Base-by-base conservation (phyloP, 2,888 invertebrate genomes). In the Emmelina monodactyla region DNA sequence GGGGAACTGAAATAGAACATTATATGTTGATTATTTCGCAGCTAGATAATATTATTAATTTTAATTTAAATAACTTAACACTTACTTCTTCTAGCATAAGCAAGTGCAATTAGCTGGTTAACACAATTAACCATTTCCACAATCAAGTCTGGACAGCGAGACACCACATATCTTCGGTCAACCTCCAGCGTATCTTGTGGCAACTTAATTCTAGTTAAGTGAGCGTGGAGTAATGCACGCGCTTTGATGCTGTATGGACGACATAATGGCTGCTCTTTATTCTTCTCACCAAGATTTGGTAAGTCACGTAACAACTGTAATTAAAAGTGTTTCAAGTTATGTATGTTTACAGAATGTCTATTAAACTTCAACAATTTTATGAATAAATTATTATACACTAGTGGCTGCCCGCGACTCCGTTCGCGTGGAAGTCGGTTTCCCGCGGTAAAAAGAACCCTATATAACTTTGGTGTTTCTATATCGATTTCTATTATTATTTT, bases 41-140 rank as follows among this genome's bases (percentile, higher is more conserved):
- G 5, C 19, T 9, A 19, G 5, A 6, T 19, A 15, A 22, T 19
- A 7, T 30, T 33, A 10, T 9, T 12, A 19, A 10, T 30, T 19
- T 19, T 32, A 32, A 28, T 32, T 25, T 34, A 22, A 29, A n/a
- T 14, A 28, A 28, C 14, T 16, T 10, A 7, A 25, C 33, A 80
- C 87, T 85, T 71, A 91, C 92, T 88, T 82, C 95, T 86, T 46
- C 93, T 85, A 39, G 94, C 92, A 62, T 94, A 93, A 10, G 93
- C 94, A 41, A 96, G 82, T 59, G 95, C 87, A 39, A 96, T 94
- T 30, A 98, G 83, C 63, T 97, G 95, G 57, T 96, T 93, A 10
- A 95, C 91, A 62, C 96, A 94, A 57, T 92, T 93, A 35, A 98
- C 92, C 93, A 98, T 97, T 76, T 99, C 98, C 52, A 97, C 94